Evolutionary conservation across 2,888 invertebrate genomes (phyloP), one percentile per base, ranked within the genome.

Genomic region (Ennomos erosarius): DNA sequence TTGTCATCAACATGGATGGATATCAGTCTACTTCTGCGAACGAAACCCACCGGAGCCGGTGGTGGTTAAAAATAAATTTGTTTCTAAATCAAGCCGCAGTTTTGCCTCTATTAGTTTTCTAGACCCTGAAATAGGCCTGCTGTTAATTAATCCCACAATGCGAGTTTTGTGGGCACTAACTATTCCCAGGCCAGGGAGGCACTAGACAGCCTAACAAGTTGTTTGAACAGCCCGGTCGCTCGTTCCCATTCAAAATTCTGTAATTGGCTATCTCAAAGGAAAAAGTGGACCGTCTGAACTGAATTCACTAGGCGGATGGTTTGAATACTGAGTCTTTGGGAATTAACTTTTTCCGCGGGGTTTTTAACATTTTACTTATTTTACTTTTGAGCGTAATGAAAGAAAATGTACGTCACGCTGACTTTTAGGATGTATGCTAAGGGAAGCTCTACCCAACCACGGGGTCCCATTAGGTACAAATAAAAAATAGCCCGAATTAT

Each of bases 201-300:
- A 48, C 52, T 43, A 58, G 44, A 39, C 44, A 13, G 48, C 65
- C 71, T 75, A 74, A 78, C 76, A 76, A 80, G 75, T 75, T 75
- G 73, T 81, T 83, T 77, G 72, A 78, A 76, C 73, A 75, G 75
- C 65, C 71, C 59, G 61, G 55, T 59, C 65, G 65, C 65, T 69
- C 68, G 73, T 65, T 70, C 67, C 65, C 64, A 73, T 80, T 78
- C 73, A 76, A 76, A 75, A 79, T 76, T 78, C 74, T 77, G 77
- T 82, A 82, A 82, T 83, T 82, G 82, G 70, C 68, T 68, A 69
- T 69, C 74, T 69, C 68, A 57, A 65, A 71, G 72, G 73, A 75
- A 79, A 78, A 80, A 76, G 69, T 73, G 70, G 71, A 68, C 62
- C 71, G 65, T 62, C 70, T 59, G 59, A 16, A 16, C 16, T 16